Evolutionary conservation across 2,888 invertebrate species (phyloP).

Genomic region (Stratiomys singularior): DNA sequence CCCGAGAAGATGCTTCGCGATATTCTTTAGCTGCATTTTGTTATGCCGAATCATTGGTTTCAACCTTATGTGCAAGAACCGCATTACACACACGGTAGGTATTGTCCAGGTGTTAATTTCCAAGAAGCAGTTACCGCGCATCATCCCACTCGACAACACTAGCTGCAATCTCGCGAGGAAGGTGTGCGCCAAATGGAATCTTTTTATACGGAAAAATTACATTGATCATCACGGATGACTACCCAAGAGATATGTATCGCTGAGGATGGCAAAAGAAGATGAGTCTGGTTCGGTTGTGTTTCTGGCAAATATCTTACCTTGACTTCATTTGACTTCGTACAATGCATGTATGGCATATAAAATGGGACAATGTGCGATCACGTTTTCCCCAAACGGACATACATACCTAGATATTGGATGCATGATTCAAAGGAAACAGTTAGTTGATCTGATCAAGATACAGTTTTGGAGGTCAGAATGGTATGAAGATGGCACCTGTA

Average conservation of each 20-base stretch:
- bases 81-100: too few relatives aligned
- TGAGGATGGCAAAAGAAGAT: constrained; percentile 30
- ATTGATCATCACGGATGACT: constrained; percentile 40
- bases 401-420: not conserved
- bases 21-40: too few relatives aligned
- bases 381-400: constrained; percentile 25
- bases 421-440: constrained; percentile 30
- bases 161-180: not conserved
- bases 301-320: constrained; percentile 28
- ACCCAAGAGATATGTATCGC: constrained; percentile 17
- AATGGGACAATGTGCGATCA: constrained; percentile 36
- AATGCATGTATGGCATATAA: constrained; percentile 1
- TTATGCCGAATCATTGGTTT: too few relatives aligned
- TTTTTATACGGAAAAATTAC: constrained; percentile 22
- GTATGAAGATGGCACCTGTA: constrained; percentile 19
- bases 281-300: constrained; percentile 26
- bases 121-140: not conserved
- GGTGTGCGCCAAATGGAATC: constrained; percentile 32
- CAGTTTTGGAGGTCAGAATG: constrained; percentile 40
- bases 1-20: too few relatives aligned
- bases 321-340: constrained; percentile 32
- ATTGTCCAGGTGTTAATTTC: not conserved
- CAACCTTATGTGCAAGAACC: too few relatives aligned
- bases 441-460: constrained; percentile 19
- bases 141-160: not conserved